Evolutionary conservation across 2,113 vertebrate genomes (phyloP), one percentile per base, ranked within the genome.

Genomic region (Phrynocephalus versicolor): DNA sequence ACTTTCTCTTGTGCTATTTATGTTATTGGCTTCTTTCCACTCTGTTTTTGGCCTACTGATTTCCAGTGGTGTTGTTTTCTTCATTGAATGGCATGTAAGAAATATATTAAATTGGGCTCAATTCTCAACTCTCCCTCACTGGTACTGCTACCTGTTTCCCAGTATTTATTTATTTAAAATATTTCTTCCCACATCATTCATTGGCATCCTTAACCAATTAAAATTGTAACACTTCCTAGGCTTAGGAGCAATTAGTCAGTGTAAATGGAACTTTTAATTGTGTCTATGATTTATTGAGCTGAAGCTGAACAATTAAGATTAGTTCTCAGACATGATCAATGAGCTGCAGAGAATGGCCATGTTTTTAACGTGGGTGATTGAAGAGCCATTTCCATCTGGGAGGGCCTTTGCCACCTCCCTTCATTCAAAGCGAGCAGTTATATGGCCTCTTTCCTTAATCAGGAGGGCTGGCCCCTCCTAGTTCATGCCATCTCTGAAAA

Each of bases 241-340:
- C 79, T 87, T 55, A 1, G 7, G 73, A 91, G 72, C 84, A 88
- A 93, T 90, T 89, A 93, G 91, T 91, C 83, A 87, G 81, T 82
- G 91, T 87, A 91, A 92, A 88, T 0, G 1, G 71, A 76, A 72
- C 65, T 90, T 91, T 93, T 91, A 93, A 92, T 93, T 92, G 89
- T 88, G 81, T 85, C 92, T 71, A 85, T 92, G 92, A 92, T 93
- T 93, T 90, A 91, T 82, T 71, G 64, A 90, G 79, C 57, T 81
- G 23, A 84, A 83, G 73, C 86, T 77, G 35, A 73, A 77, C 87
- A 83, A 89, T 90, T 91, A 92, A 92, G 89, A 77, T 85, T 89
- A 35, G 86, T 81, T 85, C 87, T 85, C 70, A 83, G 79, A 58
- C 69, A 79, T 78, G 84, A 60, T 58, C 89, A 89, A 89, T 6